These are phyloP conservation scores for Prosopocoilus inquinatus DNA, from an alignment of 2,888 invertebrate species.

Conservation along the genomic window DNA sequence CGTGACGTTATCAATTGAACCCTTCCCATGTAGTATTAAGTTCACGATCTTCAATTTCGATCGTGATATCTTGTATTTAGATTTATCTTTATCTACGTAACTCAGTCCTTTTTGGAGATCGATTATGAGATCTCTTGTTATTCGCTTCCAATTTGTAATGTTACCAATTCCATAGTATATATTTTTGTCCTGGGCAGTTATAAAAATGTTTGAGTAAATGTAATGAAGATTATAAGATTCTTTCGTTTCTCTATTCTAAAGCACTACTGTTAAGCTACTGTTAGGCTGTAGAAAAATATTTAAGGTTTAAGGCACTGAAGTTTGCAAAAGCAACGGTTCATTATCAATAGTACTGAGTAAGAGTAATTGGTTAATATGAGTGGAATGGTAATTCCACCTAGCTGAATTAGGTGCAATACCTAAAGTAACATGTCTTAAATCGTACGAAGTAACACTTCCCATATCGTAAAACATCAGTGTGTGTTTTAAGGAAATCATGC, in stretches of 20 bases:
- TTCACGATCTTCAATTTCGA: slow-evolving; percentile 70
- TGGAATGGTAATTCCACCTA: slow-evolving; percentile 98
- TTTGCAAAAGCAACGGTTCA: slow-evolving; percentile 76
- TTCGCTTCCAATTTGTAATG: slow-evolving; percentile 66
- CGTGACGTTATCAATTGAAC: slow-evolving; percentile 55
- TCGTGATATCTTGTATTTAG: slow-evolving; percentile 67
- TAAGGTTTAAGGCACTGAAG: no score
- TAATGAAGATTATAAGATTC: slow-evolving; percentile 67
- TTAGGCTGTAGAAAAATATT: slow-evolving; percentile 73
- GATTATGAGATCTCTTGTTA: slow-evolving; percentile 84
- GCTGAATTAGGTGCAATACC: slow-evolving; percentile 92
- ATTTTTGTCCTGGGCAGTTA: slow-evolving; percentile 70
- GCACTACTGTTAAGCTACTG: slow-evolving; percentile 49
- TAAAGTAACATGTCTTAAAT: slow-evolving; percentile 88
- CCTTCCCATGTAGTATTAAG: slow-evolving; percentile 50
- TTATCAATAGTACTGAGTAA: slow-evolving; percentile 82
- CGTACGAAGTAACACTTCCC: slow-evolving; percentile 94
- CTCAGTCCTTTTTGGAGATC: slow-evolving; percentile 89
- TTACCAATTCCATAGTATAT: slow-evolving; percentile 84
- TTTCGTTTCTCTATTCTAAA: slow-evolving; percentile 58
- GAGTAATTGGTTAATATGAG: slow-evolving; percentile 94
- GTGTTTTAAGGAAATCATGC: slow-evolving; percentile 81
- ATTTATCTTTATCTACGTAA: slow-evolving; percentile 64
- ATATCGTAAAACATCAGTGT: slow-evolving; percentile 91
- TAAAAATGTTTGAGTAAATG: slow-evolving; percentile 69